Evolutionary conservation across 2,113 vertebrate species (phyloP).

Genomic region (Suricata suricatta): DNA sequence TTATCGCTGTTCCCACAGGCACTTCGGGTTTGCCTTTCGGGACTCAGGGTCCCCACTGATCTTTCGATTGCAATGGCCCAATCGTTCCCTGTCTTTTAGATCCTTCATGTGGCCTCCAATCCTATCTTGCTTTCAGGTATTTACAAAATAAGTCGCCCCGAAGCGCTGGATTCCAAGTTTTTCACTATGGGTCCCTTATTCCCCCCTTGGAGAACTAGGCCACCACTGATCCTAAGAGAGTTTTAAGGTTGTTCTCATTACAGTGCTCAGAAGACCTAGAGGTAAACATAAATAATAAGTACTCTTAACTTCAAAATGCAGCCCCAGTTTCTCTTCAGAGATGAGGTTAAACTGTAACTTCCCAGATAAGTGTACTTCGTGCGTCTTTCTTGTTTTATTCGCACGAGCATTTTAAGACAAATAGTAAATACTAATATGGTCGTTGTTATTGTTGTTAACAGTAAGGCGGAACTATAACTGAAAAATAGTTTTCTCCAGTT

Average conservation of each 20-base stretch:
- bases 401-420: not conserved
- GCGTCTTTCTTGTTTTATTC: constrained; percentile 7
- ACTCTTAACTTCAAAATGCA: not conserved
- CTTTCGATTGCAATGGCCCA: not conserved
- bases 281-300: not conserved
- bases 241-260: not conserved
- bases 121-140: not conserved
- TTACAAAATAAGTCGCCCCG: not conserved
- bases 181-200: not conserved
- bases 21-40: not conserved
- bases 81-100: not conserved
- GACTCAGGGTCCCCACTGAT: not conserved
- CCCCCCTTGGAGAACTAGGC: not conserved
- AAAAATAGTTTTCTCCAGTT: not conserved
- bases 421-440: not conserved
- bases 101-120: not conserved
- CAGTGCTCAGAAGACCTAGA: not conserved
- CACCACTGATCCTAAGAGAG: not conserved
- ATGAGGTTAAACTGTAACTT: not conserved
- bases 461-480: not conserved
- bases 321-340: not conserved
- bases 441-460: not conserved
- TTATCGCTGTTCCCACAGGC: not conserved
- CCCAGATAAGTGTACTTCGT: not conserved
- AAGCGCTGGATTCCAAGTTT: not conserved